These are phyloP conservation scores for Malurus elegans DNA, from an alignment of 2,113 vertebrate species.

Conservation along the genomic window DNA sequence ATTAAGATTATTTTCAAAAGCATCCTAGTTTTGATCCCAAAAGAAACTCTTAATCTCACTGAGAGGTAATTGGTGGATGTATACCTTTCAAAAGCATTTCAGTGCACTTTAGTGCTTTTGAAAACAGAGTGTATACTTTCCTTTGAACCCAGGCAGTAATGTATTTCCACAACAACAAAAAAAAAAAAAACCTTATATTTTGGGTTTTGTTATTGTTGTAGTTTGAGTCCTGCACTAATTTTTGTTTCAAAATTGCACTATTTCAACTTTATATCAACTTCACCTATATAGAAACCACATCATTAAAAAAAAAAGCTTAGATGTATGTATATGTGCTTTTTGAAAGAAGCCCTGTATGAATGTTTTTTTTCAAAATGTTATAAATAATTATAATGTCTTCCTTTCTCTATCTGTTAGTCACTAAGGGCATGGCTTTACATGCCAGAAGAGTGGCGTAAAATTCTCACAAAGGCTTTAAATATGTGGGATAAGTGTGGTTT, in stretches of 20 bases:
- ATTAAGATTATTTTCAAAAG: not conserved
- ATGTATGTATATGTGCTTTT: conserved; percentile 34
- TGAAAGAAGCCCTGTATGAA: conserved; percentile 21
- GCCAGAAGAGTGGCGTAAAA: not conserved
- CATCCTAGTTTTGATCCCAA: not conserved
- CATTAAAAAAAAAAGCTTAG: not conserved
- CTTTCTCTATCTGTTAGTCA: not conserved
- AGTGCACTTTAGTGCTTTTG: not conserved
- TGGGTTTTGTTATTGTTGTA: not conserved
- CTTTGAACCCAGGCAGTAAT: not conserved
- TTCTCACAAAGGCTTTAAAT: not conserved
- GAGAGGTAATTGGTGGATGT: not conserved
- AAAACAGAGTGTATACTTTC: not conserved
- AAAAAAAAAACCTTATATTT: not conserved
- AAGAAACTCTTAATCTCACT: not conserved
- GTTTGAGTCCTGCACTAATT: conserved; percentile 60
- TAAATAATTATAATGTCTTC: not conserved
- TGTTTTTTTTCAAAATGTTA: conserved; percentile 18
- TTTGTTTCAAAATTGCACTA: conserved; percentile 68
- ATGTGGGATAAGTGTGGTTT: not conserved
- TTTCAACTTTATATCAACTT: conserved; percentile 49
- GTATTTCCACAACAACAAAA: not conserved
- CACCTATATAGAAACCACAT: not conserved
- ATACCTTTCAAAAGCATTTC: not conserved
- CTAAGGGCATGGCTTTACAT: not conserved